Evolutionary conservation across 2,113 vertebrate species (phyloP), one percentile per base, ranked within the genome.

Genomic region (Scortum barcoo): DNA sequence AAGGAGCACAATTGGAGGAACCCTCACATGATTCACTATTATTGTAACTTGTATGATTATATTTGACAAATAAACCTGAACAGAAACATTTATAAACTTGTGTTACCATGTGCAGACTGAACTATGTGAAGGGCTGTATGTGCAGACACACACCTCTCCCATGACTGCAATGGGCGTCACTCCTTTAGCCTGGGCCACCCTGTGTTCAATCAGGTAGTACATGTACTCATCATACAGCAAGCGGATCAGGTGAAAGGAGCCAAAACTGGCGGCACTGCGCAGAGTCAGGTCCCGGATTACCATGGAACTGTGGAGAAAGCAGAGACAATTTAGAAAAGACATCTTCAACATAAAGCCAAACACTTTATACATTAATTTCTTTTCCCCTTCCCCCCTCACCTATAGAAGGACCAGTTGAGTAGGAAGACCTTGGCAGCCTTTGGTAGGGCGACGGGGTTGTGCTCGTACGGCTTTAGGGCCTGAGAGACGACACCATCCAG

Each of bases 351-450:
- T 24, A 7, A 42, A 72, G 48, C 5, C 7, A 40, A 40, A 54
- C 5, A 1, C 13, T 17, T 24, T 38, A n/a, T 14, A 16, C 0
- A 33, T 13, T 1, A 2, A 7, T 0, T 14, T 17, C 6, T 53
- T 65, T 46, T 1, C 19, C 1, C 19, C 1, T 56, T 51, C 13
- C 17, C 8, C 44, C 3, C 86, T 78, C 68, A 97, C 97, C 97
- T 98, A 84, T 98, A 98, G 89, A 98, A 98, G 81, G 97, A 97
- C 97, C 97, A 98, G 93, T 97, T 98, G 86, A 98, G 97, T 79
- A 98, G 93, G 88, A 98, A 98, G 78, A 96, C 96, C 86, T 97
- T 97, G 86, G 97, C 97, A 0, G 96, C 97, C 83, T 96, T 97
- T 42, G 97, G 95, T n/a, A 97, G 96, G 69, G 95, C 86, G 44